These are phyloP conservation scores for Volucella inanis DNA, from an alignment of 2,888 invertebrate genomes.

Conservation along the genomic window DNA sequence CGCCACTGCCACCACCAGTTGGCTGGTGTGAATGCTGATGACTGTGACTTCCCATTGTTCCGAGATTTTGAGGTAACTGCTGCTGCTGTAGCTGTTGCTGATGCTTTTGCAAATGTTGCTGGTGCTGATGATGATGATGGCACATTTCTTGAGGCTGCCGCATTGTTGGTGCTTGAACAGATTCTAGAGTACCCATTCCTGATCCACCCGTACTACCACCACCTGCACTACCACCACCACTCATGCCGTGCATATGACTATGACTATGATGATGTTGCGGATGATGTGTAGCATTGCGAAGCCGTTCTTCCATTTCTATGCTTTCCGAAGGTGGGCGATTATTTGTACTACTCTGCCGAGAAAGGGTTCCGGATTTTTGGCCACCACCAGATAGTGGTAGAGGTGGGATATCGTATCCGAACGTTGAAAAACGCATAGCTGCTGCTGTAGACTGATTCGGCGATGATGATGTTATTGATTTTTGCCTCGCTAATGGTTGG, in stretches of 20 bases:
- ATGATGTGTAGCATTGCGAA: slow-evolving; percentile 77
- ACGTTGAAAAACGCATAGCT: slow-evolving; percentile 82
- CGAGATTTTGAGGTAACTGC: slow-evolving; percentile 36
- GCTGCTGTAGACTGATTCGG: slow-evolving; percentile 77
- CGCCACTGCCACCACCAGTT: slow-evolving; percentile 37
- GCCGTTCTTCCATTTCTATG: slow-evolving; percentile 81
- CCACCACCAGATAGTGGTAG: slow-evolving; percentile 73
- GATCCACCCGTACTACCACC: background rate
- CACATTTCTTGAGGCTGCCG: slow-evolving; percentile 77
- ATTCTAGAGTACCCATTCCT: slow-evolving; percentile 34
- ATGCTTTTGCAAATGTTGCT: slow-evolving; percentile 80
- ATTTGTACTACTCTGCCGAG: slow-evolving; percentile 77
- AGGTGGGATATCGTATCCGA: slow-evolving; percentile 81
- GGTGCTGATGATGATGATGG: slow-evolving; percentile 82
- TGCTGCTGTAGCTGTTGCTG: slow-evolving; percentile 74
- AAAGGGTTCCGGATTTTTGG: slow-evolving; percentile 75
- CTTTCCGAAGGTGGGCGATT: slow-evolving; percentile 77
- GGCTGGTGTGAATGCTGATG: slow-evolving; percentile 73
- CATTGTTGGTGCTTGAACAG: slow-evolving; percentile 66
- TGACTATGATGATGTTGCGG: slow-evolving; percentile 75
- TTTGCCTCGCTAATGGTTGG: slow-evolving; percentile 80
- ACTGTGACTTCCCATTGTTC: slow-evolving; percentile 69
- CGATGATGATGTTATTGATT: slow-evolving; percentile 81
- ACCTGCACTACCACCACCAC: background rate
- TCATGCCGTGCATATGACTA: slow-evolving; percentile 62